Percentiles rank a stretch among this genome's conserved stretches.
Evolutionary conservation across 2,888 invertebrate genomes (phyloP).

Genomic region (Drosophila robusta): DNA sequence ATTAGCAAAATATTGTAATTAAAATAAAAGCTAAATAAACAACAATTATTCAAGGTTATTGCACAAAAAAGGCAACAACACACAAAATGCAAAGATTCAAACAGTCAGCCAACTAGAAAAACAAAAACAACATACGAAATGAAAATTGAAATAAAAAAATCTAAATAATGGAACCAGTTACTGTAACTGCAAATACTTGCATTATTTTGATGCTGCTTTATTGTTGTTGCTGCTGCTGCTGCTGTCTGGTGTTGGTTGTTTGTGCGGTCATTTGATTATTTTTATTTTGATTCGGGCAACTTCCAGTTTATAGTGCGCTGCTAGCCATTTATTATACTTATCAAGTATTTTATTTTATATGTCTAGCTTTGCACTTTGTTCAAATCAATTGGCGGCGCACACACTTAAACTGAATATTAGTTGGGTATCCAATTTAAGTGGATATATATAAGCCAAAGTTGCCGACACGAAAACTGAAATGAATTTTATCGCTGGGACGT

Average conservation of each 20-base stretch:
- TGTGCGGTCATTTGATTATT: conserved; percentile 73
- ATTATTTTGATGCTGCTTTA: conserved; percentile 41
- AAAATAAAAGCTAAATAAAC: conserved; percentile 35
- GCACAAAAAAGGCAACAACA: conserved; percentile 59
- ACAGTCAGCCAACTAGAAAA: conserved; percentile 40
- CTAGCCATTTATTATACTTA: conserved; percentile 20
- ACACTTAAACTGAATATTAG: conserved; percentile 38
- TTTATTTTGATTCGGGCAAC: conserved; percentile 72
- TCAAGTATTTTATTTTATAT: conserved; percentile 17
- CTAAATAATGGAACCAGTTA: conserved; percentile 74
- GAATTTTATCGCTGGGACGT: conserved; percentile 48
- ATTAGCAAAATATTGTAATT: conserved; percentile 61
- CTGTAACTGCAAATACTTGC: conserved; percentile 59
- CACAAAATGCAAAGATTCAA: conserved; percentile 30
- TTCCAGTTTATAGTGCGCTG: conserved; percentile 63
- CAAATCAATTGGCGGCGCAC: conserved; percentile 35
- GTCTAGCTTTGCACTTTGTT: conserved; percentile 45
- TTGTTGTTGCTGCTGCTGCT: conserved; percentile 29
- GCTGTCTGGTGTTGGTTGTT: conserved; percentile 25
- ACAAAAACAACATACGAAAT: conserved; percentile 30
- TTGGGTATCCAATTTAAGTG: conserved; percentile 41
- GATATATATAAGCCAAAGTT: conserved; percentile 25
- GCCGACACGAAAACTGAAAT: conserved; percentile 45
- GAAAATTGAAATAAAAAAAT: conserved; percentile 22
- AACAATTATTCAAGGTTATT: conserved; percentile 60